Base-by-base conservation (phyloP, 2,113 vertebrate species). In the Pandion haliaetus region DNA sequence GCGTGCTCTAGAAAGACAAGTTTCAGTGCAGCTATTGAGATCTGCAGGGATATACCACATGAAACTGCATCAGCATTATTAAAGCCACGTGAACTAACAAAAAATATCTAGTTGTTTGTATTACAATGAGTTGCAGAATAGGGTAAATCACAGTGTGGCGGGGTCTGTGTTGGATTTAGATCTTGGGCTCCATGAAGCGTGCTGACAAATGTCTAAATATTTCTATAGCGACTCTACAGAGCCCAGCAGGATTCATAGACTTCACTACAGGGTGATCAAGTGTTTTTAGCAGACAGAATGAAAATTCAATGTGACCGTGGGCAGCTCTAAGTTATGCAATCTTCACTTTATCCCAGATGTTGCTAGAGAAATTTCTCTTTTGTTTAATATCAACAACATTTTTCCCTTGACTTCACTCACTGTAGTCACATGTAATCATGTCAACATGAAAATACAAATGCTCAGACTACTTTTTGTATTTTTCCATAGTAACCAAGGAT, bases 341-440 rank as follows among this genome's bases (percentile, higher is more conserved):
- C 84, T 91, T 92, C 67, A 67, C 28, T 88, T 90, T 79, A 78
- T 52, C 67, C 44, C 88, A 82, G 81, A 88, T 93, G 32, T 45
- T 93, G 24, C 42, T 69, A 92, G 59, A 94, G 17, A 65, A 96
- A 55, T 94, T 93, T 97, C 67, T 88, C 67, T 91, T 96, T 93
- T 76, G 49, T 74, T 96, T 94, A 92, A 74, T 80, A 90, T 81
- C 90, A 94, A 40, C 52, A 85, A 59, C 12, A 38, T 49, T 91
- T 96, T 85, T 44, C 57, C 81, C 61, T 82, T 91, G n/a, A 78
- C 31, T 82, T 94, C 76, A 76, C 17, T 92, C 65, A 62, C 40
- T 54, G n/a, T 54, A 66, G 71, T 97, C 95, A 93, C 49, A 70
- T 77, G 24, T 20, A 95, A 86, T 97, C 65, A 86, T 38, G 31